Evolutionary conservation across 2,113 vertebrate species (phyloP).

Genomic region (Cisticola juncidis): DNA sequence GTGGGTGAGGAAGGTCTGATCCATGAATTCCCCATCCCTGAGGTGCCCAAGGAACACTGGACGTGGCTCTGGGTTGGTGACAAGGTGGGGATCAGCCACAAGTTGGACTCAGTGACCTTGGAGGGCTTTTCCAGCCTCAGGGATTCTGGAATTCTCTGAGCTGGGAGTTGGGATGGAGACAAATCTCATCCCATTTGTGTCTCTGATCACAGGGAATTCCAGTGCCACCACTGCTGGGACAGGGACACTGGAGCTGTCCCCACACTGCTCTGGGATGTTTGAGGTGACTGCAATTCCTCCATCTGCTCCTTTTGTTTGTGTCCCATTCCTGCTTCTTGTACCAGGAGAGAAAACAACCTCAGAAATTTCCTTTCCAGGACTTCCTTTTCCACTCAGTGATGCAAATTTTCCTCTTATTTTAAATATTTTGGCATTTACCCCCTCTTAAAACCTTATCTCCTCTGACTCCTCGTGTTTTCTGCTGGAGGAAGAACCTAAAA

Average conservation of each 20-base stretch:
- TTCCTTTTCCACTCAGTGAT: neutral
- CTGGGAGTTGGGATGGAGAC: neutral
- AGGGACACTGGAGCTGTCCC: neutral
- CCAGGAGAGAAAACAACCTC: neutral
- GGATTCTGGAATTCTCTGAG: accelerated
- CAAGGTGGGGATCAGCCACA: neutral
- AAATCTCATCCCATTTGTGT: accelerated
- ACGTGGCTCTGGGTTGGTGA: neutral
- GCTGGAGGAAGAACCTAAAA: neutral
- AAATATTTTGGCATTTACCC: neutral
- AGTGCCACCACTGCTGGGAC: neutral
- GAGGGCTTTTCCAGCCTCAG: neutral
- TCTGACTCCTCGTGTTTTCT: neutral
- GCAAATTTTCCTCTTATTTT: neutral
- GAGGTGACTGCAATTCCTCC: neutral
- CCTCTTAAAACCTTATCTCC: neutral
- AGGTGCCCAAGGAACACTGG: neutral
- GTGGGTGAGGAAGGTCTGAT: neutral
- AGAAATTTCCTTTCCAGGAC: slow-evolving; percentile 3
- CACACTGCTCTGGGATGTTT: neutral
- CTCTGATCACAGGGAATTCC: neutral
- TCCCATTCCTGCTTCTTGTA: neutral
- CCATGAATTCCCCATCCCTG: neutral
- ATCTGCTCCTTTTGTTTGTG: neutral
- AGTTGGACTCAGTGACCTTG: neutral